These are phyloP conservation scores for Plectus sambesii DNA, from an alignment of 1,140 invertebrate genomes.

Conservation along the genomic window DNA sequence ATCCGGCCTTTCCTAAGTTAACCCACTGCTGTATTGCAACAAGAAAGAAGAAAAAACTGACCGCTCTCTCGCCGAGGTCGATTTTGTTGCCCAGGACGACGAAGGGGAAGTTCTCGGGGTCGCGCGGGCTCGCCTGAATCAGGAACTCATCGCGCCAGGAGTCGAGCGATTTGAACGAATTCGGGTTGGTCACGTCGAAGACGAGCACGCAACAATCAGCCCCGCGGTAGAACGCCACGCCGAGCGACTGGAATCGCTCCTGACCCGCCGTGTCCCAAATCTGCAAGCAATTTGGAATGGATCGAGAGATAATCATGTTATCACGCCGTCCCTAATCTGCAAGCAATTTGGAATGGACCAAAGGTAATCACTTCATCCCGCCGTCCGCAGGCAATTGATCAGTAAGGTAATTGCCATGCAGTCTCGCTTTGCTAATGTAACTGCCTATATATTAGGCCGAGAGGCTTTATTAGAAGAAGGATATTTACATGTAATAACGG, in stretches of 20 bases:
- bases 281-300: conserved; percentile 48
- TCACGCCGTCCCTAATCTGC: too few species aligned
- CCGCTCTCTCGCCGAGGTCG: conserved; percentile 82
- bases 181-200: conserved; percentile 92
- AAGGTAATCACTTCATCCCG: too few species aligned
- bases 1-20: too few species aligned
- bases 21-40: background rate
- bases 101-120: conserved; percentile 96
- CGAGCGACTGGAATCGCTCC: conserved; percentile 88
- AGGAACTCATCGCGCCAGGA: conserved; percentile 97
- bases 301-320: too few species aligned
- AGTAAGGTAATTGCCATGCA: too few species aligned
- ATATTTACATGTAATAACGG: too few species aligned
- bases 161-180: conserved; percentile 90
- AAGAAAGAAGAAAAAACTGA: conserved; percentile 48
- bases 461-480: too few species aligned
- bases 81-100: conserved; percentile 96
- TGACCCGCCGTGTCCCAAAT: conserved; percentile 99
- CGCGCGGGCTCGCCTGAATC: conserved; percentile 82
- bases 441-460: too few species aligned
- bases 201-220: conserved; percentile 92
- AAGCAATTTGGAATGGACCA: too few species aligned
- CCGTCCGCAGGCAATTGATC: too few species aligned
- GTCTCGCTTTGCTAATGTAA: too few species aligned
- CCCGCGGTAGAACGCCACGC: conserved; percentile 95